A percentile compares a stretch with the other conserved stretches of the same genome.
phyloP scores from a whole-genome alignment of 2,888 invertebrate genomes.

The Galeruca laticollis region DNA sequence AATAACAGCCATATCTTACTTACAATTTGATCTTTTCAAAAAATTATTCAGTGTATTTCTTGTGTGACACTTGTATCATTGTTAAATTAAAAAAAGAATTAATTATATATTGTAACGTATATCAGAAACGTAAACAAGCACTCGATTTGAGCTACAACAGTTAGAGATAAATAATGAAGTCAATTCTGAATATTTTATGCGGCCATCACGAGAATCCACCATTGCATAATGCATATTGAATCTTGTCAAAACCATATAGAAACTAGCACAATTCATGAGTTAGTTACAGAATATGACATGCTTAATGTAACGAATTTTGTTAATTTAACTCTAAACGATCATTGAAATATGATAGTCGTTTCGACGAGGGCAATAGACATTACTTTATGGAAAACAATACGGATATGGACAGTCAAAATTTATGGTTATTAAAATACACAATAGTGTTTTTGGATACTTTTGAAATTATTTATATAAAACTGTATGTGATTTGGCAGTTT shows the following conservation, averaged over 20 bases:
- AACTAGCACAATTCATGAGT: constrained; percentile 47
- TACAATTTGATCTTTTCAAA: no score
- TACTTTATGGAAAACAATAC: background rate
- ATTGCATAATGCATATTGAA: constrained; percentile 55
- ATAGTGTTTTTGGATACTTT: no score
- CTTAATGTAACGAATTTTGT: constrained; percentile 9
- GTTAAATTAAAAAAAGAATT: constrained; percentile 38
- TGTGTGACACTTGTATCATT: background rate
- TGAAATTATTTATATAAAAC: no score
- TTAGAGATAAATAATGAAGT: constrained; percentile 47
- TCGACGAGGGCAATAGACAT: background rate
- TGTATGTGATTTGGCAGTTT: no score
- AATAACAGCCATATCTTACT: no score
- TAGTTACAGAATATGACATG: constrained; percentile 8
- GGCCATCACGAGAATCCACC: constrained; percentile 46
- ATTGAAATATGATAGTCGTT: constrained; percentile 1
- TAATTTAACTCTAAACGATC: background rate
- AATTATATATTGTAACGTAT: constrained; percentile 31
- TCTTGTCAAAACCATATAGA: constrained; percentile 57
- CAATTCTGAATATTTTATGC: constrained; percentile 49
- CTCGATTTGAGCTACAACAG: constrained; percentile 46
- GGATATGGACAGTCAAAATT: background rate
- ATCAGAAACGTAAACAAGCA: constrained; percentile 40
- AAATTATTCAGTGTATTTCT: constrained; percentile 45
- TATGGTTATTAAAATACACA: background rate